Conservation (phyloP, 2,797 vertebrate genomes). For the Strix occidentalis region DNA sequence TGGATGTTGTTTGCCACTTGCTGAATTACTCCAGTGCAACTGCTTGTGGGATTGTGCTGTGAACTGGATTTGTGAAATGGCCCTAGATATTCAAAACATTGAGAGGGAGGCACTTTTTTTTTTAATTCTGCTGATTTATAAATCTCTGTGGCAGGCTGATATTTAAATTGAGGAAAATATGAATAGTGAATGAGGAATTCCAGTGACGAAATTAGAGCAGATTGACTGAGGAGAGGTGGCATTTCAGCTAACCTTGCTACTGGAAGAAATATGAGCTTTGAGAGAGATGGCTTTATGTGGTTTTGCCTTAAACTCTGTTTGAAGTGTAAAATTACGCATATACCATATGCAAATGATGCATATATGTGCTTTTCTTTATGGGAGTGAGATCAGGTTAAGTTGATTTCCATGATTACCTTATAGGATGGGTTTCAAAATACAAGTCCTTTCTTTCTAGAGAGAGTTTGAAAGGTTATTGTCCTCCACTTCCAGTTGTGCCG, state of each 20-base stretch:
- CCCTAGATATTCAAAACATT: not conserved
- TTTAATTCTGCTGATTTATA: not conserved
- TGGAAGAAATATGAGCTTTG: not conserved
- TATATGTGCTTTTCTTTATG: not conserved
- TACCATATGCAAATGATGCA: not conserved
- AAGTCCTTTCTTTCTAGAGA: not conserved
- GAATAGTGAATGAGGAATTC: not conserved
- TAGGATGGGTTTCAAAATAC: not conserved
- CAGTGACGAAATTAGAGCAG: not conserved
- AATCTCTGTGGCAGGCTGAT: not conserved
- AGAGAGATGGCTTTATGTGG: not conserved
- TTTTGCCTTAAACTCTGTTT: not conserved
- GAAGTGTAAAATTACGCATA: not conserved
- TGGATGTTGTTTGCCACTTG: not conserved
- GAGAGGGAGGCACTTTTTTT: not conserved
- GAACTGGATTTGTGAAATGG: not conserved
- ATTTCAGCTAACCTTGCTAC: not conserved
- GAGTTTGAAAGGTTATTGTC: not conserved
- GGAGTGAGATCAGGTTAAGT: rapidly evolving
- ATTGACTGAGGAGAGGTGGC: not conserved
- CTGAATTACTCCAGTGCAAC: not conserved
- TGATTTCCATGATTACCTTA: not conserved
- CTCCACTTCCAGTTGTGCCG: not conserved
- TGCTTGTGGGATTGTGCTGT: not conserved
- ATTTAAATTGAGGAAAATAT: not conserved